These are phyloP conservation scores for Oscheius myriophilus DNA, from an alignment of 2,888 invertebrate species.

Conservation along the genomic window DNA sequence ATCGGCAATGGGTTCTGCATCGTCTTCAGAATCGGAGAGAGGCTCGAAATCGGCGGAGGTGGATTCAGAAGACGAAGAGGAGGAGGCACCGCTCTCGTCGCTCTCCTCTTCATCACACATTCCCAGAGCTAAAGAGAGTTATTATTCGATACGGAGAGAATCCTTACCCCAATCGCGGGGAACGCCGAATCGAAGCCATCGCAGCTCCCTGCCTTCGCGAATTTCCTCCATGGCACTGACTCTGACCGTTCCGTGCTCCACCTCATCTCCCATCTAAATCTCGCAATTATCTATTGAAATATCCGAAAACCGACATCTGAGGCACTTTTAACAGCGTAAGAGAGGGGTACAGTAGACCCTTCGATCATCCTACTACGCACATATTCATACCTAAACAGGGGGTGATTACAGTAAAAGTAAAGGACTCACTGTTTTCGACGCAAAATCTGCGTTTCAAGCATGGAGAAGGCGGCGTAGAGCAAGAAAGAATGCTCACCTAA, in stretches of 20 bases:
- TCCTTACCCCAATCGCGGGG: slow-evolving; percentile 18
- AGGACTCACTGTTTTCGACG: background rate
- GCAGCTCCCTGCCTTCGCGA: slow-evolving; percentile 3
- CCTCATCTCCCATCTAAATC: background rate
- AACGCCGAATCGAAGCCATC: slow-evolving; percentile 11
- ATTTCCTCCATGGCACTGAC: slow-evolving; percentile 7
- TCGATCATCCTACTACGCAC: slow-evolving; percentile 3
- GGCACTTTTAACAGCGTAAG: background rate
- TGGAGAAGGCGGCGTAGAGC: slow-evolving; percentile 23
- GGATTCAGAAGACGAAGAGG: background rate
- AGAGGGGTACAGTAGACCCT: slow-evolving; percentile 7
- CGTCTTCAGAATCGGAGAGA: background rate
- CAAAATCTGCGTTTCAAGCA: slow-evolving; percentile 30
- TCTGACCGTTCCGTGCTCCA: background rate
- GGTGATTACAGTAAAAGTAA: no score
- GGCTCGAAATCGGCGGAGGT: background rate
- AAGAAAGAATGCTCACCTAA: slow-evolving; percentile 18
- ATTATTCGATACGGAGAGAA: background rate
- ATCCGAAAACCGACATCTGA: background rate
- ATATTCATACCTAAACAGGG: background rate
- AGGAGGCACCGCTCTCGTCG: background rate
- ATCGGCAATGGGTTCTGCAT: background rate
- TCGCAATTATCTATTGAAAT: no score
- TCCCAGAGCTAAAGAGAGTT: background rate
- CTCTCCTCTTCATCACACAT: slow-evolving; percentile 11